Percentiles rank a stretch among this genome's conserved stretches.
Conservation (phyloP, 2,797 vertebrate genomes). For the Apogon hyalosoma region DNA sequence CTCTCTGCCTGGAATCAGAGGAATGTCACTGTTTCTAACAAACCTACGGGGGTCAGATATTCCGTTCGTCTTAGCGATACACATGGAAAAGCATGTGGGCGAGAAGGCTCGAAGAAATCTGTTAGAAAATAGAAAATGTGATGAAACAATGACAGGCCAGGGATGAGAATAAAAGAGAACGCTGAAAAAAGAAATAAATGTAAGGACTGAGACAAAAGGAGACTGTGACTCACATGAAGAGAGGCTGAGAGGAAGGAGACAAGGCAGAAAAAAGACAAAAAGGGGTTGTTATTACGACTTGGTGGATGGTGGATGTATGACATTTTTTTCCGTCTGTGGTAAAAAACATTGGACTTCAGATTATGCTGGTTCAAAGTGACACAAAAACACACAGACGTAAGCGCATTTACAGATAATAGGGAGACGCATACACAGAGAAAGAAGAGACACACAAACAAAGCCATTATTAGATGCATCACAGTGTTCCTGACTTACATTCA, state of each 20-base stretch:
- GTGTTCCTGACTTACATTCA: conserved; percentile 32
- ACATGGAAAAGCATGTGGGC: conserved; percentile 43
- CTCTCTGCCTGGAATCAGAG: conserved; percentile 10
- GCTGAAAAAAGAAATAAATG: conserved; percentile 12
- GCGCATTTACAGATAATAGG: conserved; percentile 4
- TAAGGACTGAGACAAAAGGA: conserved; percentile 8
- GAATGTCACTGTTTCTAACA: conserved; percentile 12
- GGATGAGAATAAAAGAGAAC: conserved; percentile 4
- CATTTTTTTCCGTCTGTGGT: conserved; percentile 29
- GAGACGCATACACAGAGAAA: background rate
- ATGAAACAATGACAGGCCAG: conserved; percentile 30
- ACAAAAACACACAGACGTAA: background rate
- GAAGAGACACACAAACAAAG: conserved; percentile 22
- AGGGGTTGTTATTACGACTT: conserved; percentile 34
- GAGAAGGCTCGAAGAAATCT: conserved; percentile 12
- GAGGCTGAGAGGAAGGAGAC: conserved; percentile 10
- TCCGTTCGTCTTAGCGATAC: conserved; percentile 16
- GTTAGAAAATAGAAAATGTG: conserved; percentile 25
- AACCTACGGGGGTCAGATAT: conserved; percentile 21
- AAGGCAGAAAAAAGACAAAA: conserved; percentile 10
- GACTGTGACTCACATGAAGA: conserved; percentile 13
- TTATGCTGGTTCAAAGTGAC: conserved; percentile 26
- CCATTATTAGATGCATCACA: conserved; percentile 23
- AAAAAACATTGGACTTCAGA: conserved; percentile 28
- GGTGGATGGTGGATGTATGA: conserved; percentile 16